Conservation (phyloP, 2,888 invertebrate genomes). For the Andrena bicolor region DNA sequence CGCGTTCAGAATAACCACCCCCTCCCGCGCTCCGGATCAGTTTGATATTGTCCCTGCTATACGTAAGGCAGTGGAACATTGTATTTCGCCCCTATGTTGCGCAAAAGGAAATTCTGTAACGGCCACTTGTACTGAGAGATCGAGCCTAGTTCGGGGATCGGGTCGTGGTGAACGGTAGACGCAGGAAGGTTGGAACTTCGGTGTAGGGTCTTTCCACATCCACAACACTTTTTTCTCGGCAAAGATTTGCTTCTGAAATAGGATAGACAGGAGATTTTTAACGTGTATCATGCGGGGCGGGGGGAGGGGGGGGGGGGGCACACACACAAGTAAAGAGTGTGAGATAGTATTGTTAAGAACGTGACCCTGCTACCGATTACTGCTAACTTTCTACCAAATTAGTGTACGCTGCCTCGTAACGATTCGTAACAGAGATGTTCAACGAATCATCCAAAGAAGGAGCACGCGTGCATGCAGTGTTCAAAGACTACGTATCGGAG, state of each 20-base stretch:
- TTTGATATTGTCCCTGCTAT: neutral
- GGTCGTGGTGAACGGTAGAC: conserved; percentile 51
- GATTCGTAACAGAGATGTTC: neutral
- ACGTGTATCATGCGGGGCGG: conserved; percentile 42
- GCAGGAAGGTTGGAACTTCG: conserved; percentile 50
- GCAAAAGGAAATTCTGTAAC: conserved; percentile 74
- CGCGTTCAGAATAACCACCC: too few relatives aligned
- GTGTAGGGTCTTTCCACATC: conserved; percentile 71
- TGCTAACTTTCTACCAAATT: conserved; percentile 10
- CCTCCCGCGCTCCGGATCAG: too few relatives aligned
- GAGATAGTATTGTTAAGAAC: conserved; percentile 1
- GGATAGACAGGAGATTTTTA: conserved; percentile 51
- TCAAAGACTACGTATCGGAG: neutral
- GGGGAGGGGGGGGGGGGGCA: too few relatives aligned
- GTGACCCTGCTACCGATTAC: neutral
- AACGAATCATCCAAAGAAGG: neutral
- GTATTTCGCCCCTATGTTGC: conserved; percentile 70
- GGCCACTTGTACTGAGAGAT: conserved; percentile 69
- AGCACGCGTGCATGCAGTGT: conserved; percentile 45
- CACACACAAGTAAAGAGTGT: neutral
- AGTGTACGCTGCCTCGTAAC: conserved; percentile 1
- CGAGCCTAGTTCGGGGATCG: conserved; percentile 63
- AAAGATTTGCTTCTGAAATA: conserved; percentile 63
- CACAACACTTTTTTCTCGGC: conserved; percentile 65
- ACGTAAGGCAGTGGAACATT: conserved; percentile 23